Base-by-base conservation (phyloP, 2,113 vertebrate species). In the Mormyrus lacerda region DNA sequence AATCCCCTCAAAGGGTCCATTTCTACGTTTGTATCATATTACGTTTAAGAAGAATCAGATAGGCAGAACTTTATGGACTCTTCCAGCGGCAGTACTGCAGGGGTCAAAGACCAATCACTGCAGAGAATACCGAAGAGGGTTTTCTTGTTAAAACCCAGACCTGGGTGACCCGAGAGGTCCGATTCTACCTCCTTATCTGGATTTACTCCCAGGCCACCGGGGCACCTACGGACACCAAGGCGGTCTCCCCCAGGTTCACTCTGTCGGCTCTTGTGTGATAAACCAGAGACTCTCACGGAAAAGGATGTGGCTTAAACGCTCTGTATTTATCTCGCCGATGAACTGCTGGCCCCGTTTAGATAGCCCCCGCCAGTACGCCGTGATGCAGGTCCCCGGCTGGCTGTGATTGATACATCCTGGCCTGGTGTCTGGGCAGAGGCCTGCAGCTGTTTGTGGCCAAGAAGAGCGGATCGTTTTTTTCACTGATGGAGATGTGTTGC, bases 351-450 rank as follows among this genome's bases (percentile, higher is more conserved):
- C 93, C 91, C 90, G 92, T 94, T 95, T 93, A 95, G 93, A 95
- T 94, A 94, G 93, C 89, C 79, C 91, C 91, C 93, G 93, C 94
- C 95, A 95, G 94, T 94, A 92, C 91, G 85, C 93, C 87, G 92
- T 95, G 95, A 96, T 95, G 95, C 96, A 95, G 96, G 93, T 90
- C 94, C 93, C 91, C 92, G 90, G 93, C 91, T 91, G 91, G 93
- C 93, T 27, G 91, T 95, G 95, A 96, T 94, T 94, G 93, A 95
- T 96, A 92, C 91, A 35, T 93, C 93, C 93, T 93, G 95, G 94
- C 93, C 92, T 91, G 89, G 91, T 90, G 90, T 93, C 92, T 83
- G 58, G 89, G 65, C 91, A 53, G 92, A 45, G 79, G 89, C 89
- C 92, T 89, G 91, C 31, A 10, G 27, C 48, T 3, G 73, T 42